phyloP scores from a whole-genome alignment of 1,140 invertebrate species.

The Tenebrio molitor region DNA sequence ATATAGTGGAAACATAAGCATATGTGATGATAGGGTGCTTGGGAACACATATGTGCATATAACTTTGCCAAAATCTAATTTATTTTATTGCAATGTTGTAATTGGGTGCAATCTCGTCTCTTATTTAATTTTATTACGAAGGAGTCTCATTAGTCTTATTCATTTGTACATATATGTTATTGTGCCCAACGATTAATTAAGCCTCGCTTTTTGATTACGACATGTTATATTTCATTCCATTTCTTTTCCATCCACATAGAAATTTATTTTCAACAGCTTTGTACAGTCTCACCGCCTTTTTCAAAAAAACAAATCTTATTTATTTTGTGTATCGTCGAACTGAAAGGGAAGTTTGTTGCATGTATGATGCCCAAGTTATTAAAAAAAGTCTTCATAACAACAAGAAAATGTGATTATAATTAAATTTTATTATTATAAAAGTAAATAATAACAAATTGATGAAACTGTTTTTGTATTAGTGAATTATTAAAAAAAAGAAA shows the following conservation, averaged over 20 bases:
- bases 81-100: conserved; percentile 24
- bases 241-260: not conserved
- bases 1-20: conserved; percentile 63
- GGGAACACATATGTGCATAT: conserved; percentile 53
- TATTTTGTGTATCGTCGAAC: conserved; percentile 1
- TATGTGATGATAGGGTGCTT: conserved; percentile 65
- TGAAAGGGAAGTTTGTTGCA: conserved; percentile 47
- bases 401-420: conserved; percentile 64
- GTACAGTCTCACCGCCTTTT: conserved; percentile 23
- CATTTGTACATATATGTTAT: conserved; percentile 52
- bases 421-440: conserved; percentile 63
- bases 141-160: conserved; percentile 18
- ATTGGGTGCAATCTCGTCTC: conserved; percentile 24
- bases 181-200: conserved; percentile 16
- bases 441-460: conserved; percentile 62
- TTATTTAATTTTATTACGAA: conserved; percentile 21
- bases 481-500: conserved; percentile 62
- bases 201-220: conserved; percentile 34
- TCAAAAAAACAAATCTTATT: conserved; percentile 1
- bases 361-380: conserved; percentile 58
- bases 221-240: conserved; percentile 40
- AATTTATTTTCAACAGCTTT: conserved; percentile 10
- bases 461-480: conserved; percentile 64
- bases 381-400: conserved; percentile 63
- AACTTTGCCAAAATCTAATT: conserved; percentile 34